phyloP scores from a whole-genome alignment of 2,888 invertebrate species.

The Eupeodes luniger region DNA sequence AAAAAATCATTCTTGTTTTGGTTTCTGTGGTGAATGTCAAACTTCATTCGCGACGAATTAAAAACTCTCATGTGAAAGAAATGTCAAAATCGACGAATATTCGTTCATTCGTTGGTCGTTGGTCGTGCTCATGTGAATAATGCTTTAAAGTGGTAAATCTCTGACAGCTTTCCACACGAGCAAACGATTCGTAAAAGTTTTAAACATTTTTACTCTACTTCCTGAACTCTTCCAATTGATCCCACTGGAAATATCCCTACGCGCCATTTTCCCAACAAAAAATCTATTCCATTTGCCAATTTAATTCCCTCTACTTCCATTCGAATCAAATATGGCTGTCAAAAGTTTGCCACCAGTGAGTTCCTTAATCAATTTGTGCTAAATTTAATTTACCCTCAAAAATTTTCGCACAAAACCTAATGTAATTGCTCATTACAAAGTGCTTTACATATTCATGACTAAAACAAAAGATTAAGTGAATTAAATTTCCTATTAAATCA shows the following conservation, averaged over 20 bases:
- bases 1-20: too few relatives aligned
- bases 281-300: slow-evolving; percentile 62
- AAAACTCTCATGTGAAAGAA: too few relatives aligned
- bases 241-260: slow-evolving; percentile 38
- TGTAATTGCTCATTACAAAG: slow-evolving; percentile 28
- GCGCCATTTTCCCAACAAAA: slow-evolving; percentile 62
- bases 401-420: slow-evolving; percentile 17
- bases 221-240: slow-evolving; percentile 27
- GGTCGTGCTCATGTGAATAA: too few relatives aligned
- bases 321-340: slow-evolving; percentile 75
- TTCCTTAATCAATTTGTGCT: slow-evolving; percentile 48
- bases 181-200: too few relatives aligned
- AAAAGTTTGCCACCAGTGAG: slow-evolving; percentile 64
- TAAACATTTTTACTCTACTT: neutral
- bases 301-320: slow-evolving; percentile 35
- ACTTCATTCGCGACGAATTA: too few relatives aligned
- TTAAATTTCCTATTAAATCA: neutral
- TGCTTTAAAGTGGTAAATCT: too few relatives aligned
- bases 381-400: slow-evolving; percentile 27
- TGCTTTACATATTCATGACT: neutral
- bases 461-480: neutral
- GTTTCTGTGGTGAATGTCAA: too few relatives aligned
- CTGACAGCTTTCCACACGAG: too few relatives aligned
- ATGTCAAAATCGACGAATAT: too few relatives aligned
- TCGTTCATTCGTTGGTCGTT: too few relatives aligned